Base-by-base conservation (phyloP, 2,888 invertebrate species). In the Drosophila monieri region DNA sequence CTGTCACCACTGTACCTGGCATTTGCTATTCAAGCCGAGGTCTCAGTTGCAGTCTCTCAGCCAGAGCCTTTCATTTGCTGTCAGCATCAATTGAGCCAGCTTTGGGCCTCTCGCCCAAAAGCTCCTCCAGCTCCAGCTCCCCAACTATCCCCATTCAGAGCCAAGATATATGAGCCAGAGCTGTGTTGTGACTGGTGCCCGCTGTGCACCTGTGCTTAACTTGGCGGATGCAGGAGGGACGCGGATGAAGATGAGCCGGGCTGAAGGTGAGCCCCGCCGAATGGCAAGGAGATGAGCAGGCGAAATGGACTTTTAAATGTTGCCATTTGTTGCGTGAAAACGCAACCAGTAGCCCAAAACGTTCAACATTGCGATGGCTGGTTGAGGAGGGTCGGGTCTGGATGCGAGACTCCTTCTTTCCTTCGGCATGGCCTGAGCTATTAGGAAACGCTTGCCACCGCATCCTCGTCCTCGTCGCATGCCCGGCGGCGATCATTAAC, bases 281-380 rank as follows among this genome's bases (percentile, higher is more conserved):
- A 37, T 37, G 15, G 35, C 43, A 57, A 46, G 68, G 61, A 78
- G 78, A 80, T 74, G 77, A 77, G 78, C 80, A 57, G 71, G 77
- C 83, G 51, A 76, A 88, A 89, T 89, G 89, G 83, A 76, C 76
- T 89, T 89, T 89, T 89, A 89, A 89, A 89, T 88, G 89, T 87
- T 87, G 86, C 83, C 88, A 89, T 89, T 89, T 89, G 89, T 86
- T 89, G 81, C 80, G 86, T 67, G 75, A 70, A 74, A 64, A 75
- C 69, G 81, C 72, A 73, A 73, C 73, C 85, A 58, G 81, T 79
- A 85, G 83, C 80, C 78, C 41, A 71, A 65, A 66, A 43, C 71
- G 58, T 57, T 71, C 55, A 54, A 61, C 44, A 55, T 49, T 53
- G 62, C 70, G 76, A 78, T 78, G 73, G 35, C 32, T n/a, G 37